Percentiles rank a stretch among this genome's conserved stretches.
Conservation (phyloP, 2,113 vertebrate genomes). For the Coptodon bakossiorum region DNA sequence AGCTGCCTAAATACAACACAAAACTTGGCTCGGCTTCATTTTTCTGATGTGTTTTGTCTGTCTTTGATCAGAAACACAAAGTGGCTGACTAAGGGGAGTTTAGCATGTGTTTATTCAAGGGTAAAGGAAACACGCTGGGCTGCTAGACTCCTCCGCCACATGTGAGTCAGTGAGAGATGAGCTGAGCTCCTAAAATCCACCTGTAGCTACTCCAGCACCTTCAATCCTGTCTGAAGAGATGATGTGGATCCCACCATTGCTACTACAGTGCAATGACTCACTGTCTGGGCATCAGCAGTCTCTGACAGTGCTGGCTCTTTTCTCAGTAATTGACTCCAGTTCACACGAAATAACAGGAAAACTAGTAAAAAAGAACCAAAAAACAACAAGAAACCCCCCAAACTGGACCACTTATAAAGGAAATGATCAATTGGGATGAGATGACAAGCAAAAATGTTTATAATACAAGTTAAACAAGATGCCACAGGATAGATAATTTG, state of each 20-base stretch:
- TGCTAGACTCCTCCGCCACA: constrained; percentile 42
- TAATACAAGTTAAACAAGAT: not conserved
- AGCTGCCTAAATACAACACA: constrained; percentile 62
- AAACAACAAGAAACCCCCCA: not conserved
- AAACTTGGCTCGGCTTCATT: constrained; percentile 4
- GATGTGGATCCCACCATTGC: constrained; percentile 1
- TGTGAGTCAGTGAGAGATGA: constrained; percentile 31
- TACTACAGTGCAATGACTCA: constrained; percentile 65
- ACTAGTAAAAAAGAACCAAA: not conserved
- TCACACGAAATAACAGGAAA: constrained; percentile 60
- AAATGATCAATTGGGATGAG: constrained; percentile 45
- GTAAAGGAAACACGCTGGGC: constrained; percentile 74
- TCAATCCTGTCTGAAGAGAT: constrained; percentile 14
- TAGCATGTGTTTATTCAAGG: constrained; percentile 76
- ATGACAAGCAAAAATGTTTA: constrained; percentile 43
- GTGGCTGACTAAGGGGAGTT: constrained; percentile 79
- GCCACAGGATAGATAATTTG: not conserved
- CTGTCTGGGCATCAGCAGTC: constrained; percentile 66
- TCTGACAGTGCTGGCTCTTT: constrained; percentile 33
- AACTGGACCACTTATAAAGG: constrained; percentile 30
- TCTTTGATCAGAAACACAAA: constrained; percentile 80
- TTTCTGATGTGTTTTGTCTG: constrained; percentile 67
- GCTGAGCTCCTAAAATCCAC: constrained; percentile 45
- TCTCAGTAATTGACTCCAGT: constrained; percentile 67
- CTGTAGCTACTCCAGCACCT: constrained; percentile 40